Evolutionary conservation across 2,797 vertebrate species (phyloP).

Genomic region (Numenius phaeopus): DNA sequence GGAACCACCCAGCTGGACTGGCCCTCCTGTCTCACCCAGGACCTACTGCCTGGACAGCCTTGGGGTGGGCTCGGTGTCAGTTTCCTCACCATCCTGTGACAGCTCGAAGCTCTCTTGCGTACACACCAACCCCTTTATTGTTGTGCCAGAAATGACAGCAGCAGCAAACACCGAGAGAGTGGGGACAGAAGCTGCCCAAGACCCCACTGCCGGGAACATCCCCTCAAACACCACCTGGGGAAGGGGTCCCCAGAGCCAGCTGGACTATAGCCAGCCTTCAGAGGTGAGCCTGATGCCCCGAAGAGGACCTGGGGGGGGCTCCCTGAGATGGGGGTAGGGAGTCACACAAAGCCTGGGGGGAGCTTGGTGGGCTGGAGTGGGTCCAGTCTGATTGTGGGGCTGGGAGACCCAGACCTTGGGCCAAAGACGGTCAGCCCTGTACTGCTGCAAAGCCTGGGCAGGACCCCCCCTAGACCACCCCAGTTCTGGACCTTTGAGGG

Average conservation of each 20-base stretch:
- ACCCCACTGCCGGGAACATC: background rate
- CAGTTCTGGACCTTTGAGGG: background rate
- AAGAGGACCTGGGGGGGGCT: background rate
- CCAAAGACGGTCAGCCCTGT: background rate
- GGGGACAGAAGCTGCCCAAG: background rate
- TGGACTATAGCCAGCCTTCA: background rate
- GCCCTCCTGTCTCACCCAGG: background rate
- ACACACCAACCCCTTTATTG: slow-evolving; percentile 58
- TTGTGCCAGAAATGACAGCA: slow-evolving; percentile 27
- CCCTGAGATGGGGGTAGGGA: background rate
- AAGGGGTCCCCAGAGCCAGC: background rate
- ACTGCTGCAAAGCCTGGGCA: background rate
- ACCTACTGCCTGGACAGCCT: accelerated
- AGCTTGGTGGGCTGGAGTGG: background rate
- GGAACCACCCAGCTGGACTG: background rate
- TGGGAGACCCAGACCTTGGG: background rate
- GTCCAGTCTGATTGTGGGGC: background rate
- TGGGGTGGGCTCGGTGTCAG: background rate
- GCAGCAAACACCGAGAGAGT: background rate
- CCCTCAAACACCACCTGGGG: background rate
- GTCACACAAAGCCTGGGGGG: background rate
- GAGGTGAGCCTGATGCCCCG: background rate
- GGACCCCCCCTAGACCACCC: background rate
- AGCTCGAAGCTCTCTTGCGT: accelerated
- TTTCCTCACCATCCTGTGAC: accelerated